These are phyloP conservation scores for Perizoma affinitatum DNA, from an alignment of 2,888 invertebrate species.

Conservation along the genomic window DNA sequence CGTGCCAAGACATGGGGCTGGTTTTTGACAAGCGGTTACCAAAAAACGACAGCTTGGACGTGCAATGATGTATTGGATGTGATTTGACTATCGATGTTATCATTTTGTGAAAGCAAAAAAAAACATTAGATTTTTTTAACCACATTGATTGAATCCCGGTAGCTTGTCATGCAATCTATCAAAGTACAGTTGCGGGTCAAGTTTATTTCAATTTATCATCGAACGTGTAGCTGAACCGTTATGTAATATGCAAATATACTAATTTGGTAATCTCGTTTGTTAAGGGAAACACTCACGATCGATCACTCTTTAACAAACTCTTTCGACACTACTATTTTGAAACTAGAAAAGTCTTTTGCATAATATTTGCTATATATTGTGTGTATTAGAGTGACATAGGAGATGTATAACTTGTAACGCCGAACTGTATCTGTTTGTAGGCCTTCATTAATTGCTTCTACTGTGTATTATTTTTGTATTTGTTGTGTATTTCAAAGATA, in stretches of 20 bases:
- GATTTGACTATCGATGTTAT: constrained; percentile 40
- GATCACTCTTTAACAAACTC: constrained; percentile 39
- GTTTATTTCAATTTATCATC: constrained; percentile 41
- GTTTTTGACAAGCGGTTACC: constrained; percentile 51
- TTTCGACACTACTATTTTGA: constrained; percentile 14
- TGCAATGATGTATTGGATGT: constrained; percentile 50
- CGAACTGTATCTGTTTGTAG: too few species aligned
- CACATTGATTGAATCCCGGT: constrained; percentile 15
- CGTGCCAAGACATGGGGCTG: constrained; percentile 59
- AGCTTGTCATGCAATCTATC: constrained; percentile 47
- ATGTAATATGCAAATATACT: constrained; percentile 43
- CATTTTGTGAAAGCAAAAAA: too few species aligned
- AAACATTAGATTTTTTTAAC: too few species aligned
- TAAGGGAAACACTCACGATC: constrained; percentile 44
- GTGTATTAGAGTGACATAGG: too few species aligned
- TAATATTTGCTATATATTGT: too few species aligned
- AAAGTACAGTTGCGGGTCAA: constrained; percentile 47
- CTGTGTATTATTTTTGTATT: too few species aligned
- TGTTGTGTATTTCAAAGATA: too few species aligned
- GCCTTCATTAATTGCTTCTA: too few species aligned
- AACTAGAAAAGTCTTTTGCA: too few species aligned
- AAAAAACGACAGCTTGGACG: constrained; percentile 44
- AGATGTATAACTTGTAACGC: too few species aligned
- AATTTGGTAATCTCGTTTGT: constrained; percentile 37
- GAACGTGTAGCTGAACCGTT: constrained; percentile 35